Evolutionary conservation across 2,113 vertebrate species (phyloP), one percentile per base, ranked within the genome.

Genomic region (Zosterops pallidus): DNA sequence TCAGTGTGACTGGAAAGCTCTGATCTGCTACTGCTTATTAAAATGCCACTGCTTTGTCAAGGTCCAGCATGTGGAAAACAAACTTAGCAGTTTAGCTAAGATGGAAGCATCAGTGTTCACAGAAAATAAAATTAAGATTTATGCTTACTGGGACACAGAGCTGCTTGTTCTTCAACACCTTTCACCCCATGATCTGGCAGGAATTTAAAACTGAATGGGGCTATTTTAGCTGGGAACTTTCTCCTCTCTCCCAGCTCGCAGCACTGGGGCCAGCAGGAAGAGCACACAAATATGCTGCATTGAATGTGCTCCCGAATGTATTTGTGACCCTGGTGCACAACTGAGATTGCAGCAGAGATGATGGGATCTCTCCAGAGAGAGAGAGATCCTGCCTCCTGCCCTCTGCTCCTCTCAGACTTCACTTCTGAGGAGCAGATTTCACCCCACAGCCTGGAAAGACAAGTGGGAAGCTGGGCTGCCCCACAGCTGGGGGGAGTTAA

Each of bases 401-500:
- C 84, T 60, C 83, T 65, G 50, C 65, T 76, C 42, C 91, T 55
- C 62, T 55, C 84, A 44, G 37, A 11, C 81, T 57, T 35, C 22
- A 1, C 69, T 57, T 72, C 74, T 0, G 0, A 57, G 18, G 9
- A 72, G 53, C 22, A 7, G 33, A 16, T 60, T 44, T 60, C 46
- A 22, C 56, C 47, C 7, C 26, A 25, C 16, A 17, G 15, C 7
- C 1, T 23, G 17, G 11, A 11, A 37, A 14, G 67, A 28, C 16
- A 21, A 49, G 52, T 9, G 46, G 49, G 26, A 37, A 47, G 35
- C 41, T 19, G 80, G 9, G 37, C 72, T 72, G 56, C 37, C 63
- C 63, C 25, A 8, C 0, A 0, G 37, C 65, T 41, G 2, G 46
- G 35, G 31, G n/a, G 6, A 22, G 74, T 35, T 57, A 22, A 3